Percentiles rank a stretch among this genome's conserved stretches.
These are phyloP conservation scores for Champsocephalus esox DNA, from an alignment of 2,797 vertebrate genomes.

Conservation along the genomic window DNA sequence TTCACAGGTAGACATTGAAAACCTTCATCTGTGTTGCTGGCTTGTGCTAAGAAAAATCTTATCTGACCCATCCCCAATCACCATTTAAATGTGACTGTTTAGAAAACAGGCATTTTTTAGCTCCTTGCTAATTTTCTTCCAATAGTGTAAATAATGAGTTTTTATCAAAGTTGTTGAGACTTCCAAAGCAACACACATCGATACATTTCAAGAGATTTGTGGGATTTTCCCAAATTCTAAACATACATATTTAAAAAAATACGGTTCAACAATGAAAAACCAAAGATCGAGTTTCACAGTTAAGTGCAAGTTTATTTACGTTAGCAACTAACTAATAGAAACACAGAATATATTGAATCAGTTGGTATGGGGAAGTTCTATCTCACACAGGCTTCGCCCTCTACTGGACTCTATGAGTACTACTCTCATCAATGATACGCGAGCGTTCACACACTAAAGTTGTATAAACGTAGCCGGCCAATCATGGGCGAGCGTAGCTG, in stretches of 20 bases:
- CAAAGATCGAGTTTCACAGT: not conserved
- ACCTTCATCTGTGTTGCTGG: constrained; percentile 16
- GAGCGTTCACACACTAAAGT: no score
- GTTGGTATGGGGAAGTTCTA: not conserved
- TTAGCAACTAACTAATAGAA: not conserved
- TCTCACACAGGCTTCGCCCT: no score
- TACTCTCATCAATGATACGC: no score
- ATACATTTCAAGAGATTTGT: no score
- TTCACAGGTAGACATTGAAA: constrained; percentile 28
- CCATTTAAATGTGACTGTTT: not conserved
- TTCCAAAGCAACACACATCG: not conserved
- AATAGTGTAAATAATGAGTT: not conserved
- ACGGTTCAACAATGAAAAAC: not conserved
- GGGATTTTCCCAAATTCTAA: not conserved
- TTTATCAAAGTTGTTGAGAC: not conserved
- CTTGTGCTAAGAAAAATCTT: constrained; percentile 8
- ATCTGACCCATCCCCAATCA: no score
- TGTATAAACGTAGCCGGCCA: no score
- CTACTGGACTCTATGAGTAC: no score
- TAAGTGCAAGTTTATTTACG: not conserved
- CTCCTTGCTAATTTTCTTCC: not conserved
- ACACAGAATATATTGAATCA: not conserved
- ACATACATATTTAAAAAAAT: not conserved
- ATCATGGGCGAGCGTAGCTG: no score
- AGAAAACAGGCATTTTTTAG: not conserved